These are phyloP conservation scores for Trematomus bernacchii DNA, from an alignment of 2,797 vertebrate species.

Conservation along the genomic window DNA sequence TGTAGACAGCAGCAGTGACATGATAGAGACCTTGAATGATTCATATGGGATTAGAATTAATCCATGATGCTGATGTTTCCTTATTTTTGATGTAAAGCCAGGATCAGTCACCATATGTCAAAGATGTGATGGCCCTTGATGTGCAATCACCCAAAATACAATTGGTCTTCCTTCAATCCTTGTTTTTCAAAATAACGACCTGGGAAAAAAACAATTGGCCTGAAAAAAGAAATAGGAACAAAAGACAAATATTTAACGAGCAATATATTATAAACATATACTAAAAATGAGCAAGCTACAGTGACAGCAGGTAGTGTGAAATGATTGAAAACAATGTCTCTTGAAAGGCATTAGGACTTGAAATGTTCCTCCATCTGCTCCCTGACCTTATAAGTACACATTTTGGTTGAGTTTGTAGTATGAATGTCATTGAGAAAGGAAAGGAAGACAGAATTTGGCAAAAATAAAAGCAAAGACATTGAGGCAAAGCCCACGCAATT, in stretches of 20 bases:
- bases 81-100: background rate
- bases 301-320: background rate
- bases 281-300: background rate
- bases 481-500: slow-evolving; percentile 48
- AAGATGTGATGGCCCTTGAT: background rate
- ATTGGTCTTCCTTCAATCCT: background rate
- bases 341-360: background rate
- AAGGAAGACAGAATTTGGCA: background rate
- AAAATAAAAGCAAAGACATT: slow-evolving; percentile 32
- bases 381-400: background rate
- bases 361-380: slow-evolving; percentile 15
- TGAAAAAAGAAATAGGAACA: background rate
- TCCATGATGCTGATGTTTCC: background rate
- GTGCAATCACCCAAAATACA: background rate
- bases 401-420: background rate
- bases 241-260: background rate
- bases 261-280: background rate
- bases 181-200: background rate
- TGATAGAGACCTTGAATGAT: background rate
- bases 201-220: background rate
- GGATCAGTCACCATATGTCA: background rate
- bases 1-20: background rate
- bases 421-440: background rate
- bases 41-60: background rate
- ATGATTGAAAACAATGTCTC: background rate